Base-by-base conservation (phyloP, 2,113 vertebrate species). In the Callionymus lyra region DNA sequence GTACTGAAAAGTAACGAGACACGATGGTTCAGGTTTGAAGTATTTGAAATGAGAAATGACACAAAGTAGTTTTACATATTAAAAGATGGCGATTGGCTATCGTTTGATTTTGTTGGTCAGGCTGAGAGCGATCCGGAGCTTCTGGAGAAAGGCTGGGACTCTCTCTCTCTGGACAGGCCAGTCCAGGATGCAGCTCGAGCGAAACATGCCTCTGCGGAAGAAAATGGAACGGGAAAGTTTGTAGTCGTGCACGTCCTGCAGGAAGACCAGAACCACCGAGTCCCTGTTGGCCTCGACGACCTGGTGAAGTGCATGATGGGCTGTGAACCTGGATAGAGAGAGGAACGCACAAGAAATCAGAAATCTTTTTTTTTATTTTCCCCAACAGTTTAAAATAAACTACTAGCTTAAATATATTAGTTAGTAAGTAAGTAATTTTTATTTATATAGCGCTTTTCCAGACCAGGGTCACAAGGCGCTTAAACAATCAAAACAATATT, bases 171-270 rank as follows among this genome's bases (percentile, higher is more conserved):
- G 88, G 34, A 77, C 69, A 1, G 91, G 94, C 93, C 94, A 98
- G 49, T 86, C 52, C 67, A 98, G 77, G 45, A 98, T 70, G 64
- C 93, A 97, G 16, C 43, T 64, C 13, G 85, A 77, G 16, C 82
- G 89, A 72, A 97, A 82, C 93, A 98, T 97, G 56, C 90, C 91
- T 77, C 91, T 87, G 70, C 92, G 84, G 17, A 98, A 80, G 33
- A 83, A 84, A 59, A 98, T 87, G 1, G 86, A 80, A 0, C 78
- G 84, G 34, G 87, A 89, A 40, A 98, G 54, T 59, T 79, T 92
- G 70, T 93, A 89, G 72, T 98, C 95, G 4, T 89, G 86, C 27
- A 98, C 89, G 9, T 94, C 85, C 31, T 93, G 81, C 41, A 94
- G 82, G 68, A 98, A 93, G 43, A 97, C 80, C 72, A 98, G 37